Evolutionary conservation across 2,888 invertebrate species (phyloP), one percentile per base, ranked within the genome.

Genomic region (Volucella inflata): DNA sequence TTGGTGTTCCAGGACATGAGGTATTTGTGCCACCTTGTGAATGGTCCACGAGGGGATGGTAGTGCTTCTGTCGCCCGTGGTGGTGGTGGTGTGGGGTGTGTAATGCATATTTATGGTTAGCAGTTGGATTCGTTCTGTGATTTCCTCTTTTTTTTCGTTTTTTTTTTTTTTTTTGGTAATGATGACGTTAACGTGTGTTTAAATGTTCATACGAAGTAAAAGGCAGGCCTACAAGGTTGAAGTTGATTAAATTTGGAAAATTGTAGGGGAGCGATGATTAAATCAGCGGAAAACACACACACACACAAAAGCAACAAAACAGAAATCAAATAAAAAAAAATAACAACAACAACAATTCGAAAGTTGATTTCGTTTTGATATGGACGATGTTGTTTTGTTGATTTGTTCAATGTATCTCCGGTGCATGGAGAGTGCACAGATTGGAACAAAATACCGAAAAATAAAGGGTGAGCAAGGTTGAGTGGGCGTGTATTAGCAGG

Each of bases 61-160:
- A 30, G 30, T 30, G 4, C 30, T 11, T 21, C 40, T 62, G 11
- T 42, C n/a, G 55, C 14, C 21, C 17, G 59, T 16, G 11, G 17
- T 11, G 30, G 17, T 11, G 30, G 17, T 10, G 62, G 42, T 14
- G 11, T 48, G 14, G 51, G 71, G 51, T 57, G 68, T 83, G 83
- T 79, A 84, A 84, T 84, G 84, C 84, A 84, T 84, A 80, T 84
- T 84, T 75, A 84, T 79, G 83, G 83, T 79, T 84, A 80, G 68
- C 79, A 75, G 64, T 75, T 75, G 75, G 70, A 79, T 70, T 38
- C 64, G 30, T 11, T 81, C 30, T 36, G 36, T 44, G 59, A 2
- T 44, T 51, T 42, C n/a, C n/a, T n/a, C n/a, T n/a, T 42, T 51
- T 21, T 68, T 60, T 17, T 59, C 51, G 8, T 60, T 48, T 42